Conservation (phyloP, 2,113 vertebrate genomes). For the Laticauda colubrina region DNA sequence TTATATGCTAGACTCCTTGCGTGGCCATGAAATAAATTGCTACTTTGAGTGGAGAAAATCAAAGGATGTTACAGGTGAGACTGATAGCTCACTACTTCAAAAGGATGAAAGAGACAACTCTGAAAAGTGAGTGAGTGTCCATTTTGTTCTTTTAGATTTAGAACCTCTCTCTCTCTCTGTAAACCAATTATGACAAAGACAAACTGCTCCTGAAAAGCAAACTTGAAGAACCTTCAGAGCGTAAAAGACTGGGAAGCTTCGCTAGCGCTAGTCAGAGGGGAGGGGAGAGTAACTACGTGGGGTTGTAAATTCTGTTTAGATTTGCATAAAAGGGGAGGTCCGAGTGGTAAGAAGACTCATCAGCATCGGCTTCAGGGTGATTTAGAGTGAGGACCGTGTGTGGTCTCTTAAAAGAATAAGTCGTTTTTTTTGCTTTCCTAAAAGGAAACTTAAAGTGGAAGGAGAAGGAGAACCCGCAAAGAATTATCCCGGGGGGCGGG, state of each 20-base stretch:
- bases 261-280: conserved; percentile 16
- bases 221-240: conserved; percentile 51
- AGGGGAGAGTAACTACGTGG: background rate
- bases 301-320: background rate
- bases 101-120: no score
- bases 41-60: no score
- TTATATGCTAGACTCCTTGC: no score
- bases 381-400: background rate
- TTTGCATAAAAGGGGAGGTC: conserved; percentile 1
- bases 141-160: background rate
- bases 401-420: no score
- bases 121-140: no score
- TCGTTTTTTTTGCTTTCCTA: no score
- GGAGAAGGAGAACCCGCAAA: background rate
- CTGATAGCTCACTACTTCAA: no score
- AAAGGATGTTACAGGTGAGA: no score
- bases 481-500: background rate
- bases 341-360: background rate
- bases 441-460: background rate
- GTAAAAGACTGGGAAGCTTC: conserved; percentile 11
- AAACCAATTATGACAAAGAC: conserved; percentile 33
- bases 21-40: no score
- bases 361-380: background rate
- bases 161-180: background rate
- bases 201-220: conserved; percentile 59